phyloP scores from a whole-genome alignment of 2,888 invertebrate species.

The Dryomyza anilis region DNA sequence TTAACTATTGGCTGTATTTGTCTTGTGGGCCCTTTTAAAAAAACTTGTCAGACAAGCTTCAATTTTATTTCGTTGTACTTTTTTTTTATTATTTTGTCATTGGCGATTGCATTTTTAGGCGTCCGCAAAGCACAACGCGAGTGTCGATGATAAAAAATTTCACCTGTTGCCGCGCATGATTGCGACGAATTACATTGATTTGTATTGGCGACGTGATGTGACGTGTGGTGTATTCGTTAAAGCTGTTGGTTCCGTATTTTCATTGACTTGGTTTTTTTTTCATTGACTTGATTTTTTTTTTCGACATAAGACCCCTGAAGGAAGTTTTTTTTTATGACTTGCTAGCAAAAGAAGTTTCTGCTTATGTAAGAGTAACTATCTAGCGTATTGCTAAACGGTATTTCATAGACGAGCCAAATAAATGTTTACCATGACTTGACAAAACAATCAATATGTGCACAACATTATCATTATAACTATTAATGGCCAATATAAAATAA shows the following conservation, averaged over 20 bases:
- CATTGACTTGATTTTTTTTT: not conserved
- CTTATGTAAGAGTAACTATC: too few species aligned
- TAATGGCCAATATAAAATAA: too few species aligned
- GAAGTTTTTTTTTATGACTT: too few species aligned
- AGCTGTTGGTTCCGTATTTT: not conserved
- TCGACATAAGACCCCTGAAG: not conserved
- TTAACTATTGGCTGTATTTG: not conserved
- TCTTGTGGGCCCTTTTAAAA: not conserved
- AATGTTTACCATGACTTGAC: too few species aligned
- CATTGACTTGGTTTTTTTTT: not conserved
- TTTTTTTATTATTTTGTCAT: too few species aligned
- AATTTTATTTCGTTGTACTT: too few species aligned
- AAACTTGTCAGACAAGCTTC: not conserved
- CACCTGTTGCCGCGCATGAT: constrained; percentile 11
- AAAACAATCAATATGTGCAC: too few species aligned
- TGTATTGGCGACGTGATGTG: not conserved
- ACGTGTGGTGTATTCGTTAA: not conserved
- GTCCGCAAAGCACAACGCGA: not conserved
- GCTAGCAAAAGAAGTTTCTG: too few species aligned
- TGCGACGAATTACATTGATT: not conserved
- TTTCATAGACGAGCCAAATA: too few species aligned
- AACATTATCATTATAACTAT: too few species aligned
- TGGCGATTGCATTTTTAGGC: not conserved
- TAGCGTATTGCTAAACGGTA: too few species aligned
- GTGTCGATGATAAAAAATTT: constrained; percentile 7